These are phyloP conservation scores for Thymelicus sylvestris DNA, from an alignment of 2,888 invertebrate genomes.

Conservation along the genomic window DNA sequence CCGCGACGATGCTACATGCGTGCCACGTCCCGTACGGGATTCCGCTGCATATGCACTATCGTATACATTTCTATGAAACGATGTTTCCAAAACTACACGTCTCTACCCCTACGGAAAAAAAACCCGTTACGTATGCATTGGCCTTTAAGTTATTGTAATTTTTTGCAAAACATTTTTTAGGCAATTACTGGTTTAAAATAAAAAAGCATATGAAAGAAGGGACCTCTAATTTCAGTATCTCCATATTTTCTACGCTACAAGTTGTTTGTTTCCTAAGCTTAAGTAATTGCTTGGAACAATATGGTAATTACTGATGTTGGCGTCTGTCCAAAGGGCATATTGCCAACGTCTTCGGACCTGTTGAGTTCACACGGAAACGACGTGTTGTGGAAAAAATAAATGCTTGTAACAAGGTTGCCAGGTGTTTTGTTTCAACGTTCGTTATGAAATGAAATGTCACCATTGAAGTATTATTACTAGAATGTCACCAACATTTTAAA, in stretches of 20 bases:
- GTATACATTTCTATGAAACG: too few species aligned
- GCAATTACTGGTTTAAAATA: too few species aligned
- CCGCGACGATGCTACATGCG: too few species aligned
- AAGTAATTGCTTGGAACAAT: conserved; percentile 57
- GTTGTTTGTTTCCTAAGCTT: conserved; percentile 48
- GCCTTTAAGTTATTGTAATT: too few species aligned
- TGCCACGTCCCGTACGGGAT: too few species aligned
- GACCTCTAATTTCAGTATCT: background rate
- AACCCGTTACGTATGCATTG: too few species aligned
- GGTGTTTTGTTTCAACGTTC: conserved; percentile 3
- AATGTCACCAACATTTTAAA: conserved; percentile 1
- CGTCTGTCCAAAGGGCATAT: conserved; percentile 66
- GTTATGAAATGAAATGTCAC: conserved; percentile 9
- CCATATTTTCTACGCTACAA: conserved; percentile 35
- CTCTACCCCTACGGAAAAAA: too few species aligned
- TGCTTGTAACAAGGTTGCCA: conserved; percentile 1
- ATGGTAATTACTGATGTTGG: conserved; percentile 65
- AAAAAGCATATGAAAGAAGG: background rate
- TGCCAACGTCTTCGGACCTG: conserved; percentile 71
- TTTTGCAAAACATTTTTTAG: too few species aligned
- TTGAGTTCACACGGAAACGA: conserved; percentile 59
- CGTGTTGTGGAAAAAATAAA: conserved; percentile 32
- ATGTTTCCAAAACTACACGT: too few species aligned
- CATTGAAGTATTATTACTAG: too few species aligned
- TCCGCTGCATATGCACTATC: too few species aligned